These are phyloP conservation scores for Eristalis tenax DNA, from an alignment of 2,888 invertebrate genomes.

Conservation along the genomic window DNA sequence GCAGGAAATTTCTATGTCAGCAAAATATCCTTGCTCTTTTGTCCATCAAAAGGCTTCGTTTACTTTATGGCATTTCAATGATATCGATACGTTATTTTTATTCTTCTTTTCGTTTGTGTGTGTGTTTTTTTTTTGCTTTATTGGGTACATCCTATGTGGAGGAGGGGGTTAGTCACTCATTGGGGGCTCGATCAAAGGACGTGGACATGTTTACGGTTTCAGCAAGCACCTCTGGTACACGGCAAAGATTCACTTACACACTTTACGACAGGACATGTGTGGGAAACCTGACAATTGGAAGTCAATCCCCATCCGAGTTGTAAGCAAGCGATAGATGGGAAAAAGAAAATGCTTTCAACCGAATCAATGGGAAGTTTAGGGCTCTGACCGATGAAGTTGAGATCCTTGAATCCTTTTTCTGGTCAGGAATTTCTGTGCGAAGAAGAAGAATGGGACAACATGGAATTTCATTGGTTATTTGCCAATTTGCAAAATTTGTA, in stretches of 20 bases:
- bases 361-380: neutral
- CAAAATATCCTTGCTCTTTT: slow-evolving; percentile 4
- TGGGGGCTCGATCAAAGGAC: neutral
- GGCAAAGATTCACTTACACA: neutral
- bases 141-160: neutral
- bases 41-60: slow-evolving; percentile 31
- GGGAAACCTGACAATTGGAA: neutral
- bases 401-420: neutral
- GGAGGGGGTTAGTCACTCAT: neutral
- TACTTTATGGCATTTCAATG: slow-evolving; percentile 12
- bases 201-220: neutral
- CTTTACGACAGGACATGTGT: neutral
- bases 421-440: neutral
- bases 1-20: slow-evolving; percentile 1
- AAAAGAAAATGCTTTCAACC: neutral
- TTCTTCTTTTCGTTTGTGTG: neutral
- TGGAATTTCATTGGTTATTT: neutral
- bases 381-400: neutral
- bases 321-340: too few relatives aligned
- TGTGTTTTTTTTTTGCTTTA: neutral
- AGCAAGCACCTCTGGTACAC: neutral
- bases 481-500: neutral
- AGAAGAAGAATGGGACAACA: neutral
- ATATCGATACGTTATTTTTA: neutral
- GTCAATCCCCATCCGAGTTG: neutral